Evolutionary conservation across 2,888 invertebrate species (phyloP), one percentile per base, ranked within the genome.

Genomic region (Scaptomyza caliginosa): DNA sequence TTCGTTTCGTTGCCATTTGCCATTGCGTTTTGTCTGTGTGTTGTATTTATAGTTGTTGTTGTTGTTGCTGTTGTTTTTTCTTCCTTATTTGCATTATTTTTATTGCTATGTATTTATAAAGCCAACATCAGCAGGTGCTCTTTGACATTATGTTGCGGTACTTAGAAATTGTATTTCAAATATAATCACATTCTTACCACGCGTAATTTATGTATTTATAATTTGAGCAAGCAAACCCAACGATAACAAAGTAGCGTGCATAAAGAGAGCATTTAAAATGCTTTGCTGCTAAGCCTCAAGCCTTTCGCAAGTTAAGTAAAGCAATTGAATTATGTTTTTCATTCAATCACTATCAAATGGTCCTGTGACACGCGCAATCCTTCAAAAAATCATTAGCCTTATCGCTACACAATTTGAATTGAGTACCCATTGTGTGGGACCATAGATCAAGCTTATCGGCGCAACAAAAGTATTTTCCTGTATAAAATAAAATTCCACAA

Each of bases 361-460:
- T 26, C 49, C 56, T 51, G 42, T 55, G 49, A 50, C 77, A 82
- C 46, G 82, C 46, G 51, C 38, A 78, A 68, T 78, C 79, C 86
- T 73, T 68, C 59, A 75, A 56, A 49, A 67, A 73, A 55, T 54
- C 72, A 56, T 64, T 67, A 34, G 32, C 45, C 79, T 80, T 86
- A 80, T 86, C 86, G 79, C 51, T 4, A 40, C 38, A 64, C 69
- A 79, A 2, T 74, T 83, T 54, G 63, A 83, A 70, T 70, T 59
- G 32, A 16, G n/a, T n/a, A n/a, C 34, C 30, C 64, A 3, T 34
- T 34, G 34, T 58, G 38, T 43, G 52, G 56, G 4, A n/a, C 74
- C 59, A 84, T 86, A 81, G 85, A 82, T 86, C 87, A 86, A 73
- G 76, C 85, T 86, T 85, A 85, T 86, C 82, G 67, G 81, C 84